These are phyloP conservation scores for Drepanosiphum platanoidis DNA, from an alignment of 2,888 invertebrate genomes.

Conservation along the genomic window DNA sequence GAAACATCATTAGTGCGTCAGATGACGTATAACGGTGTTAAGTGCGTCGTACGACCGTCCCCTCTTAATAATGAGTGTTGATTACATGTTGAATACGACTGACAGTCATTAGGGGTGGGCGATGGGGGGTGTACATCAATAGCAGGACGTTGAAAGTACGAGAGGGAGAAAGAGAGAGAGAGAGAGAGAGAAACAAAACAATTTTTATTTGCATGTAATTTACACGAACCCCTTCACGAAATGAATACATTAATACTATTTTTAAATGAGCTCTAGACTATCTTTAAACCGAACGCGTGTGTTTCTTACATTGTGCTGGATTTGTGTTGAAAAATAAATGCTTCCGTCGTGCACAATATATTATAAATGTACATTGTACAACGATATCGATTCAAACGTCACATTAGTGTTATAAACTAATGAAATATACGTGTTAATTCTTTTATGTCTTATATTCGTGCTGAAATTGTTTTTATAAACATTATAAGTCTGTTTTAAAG, in stretches of 20 bases:
- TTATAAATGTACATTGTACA: too few relatives aligned
- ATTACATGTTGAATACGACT: conserved; percentile 38
- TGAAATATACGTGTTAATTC: too few relatives aligned
- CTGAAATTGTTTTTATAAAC: too few relatives aligned
- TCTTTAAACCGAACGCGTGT: too few relatives aligned
- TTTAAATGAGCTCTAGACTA: neutral
- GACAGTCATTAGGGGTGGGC: conserved; percentile 1
- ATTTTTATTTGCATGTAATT: conserved; percentile 27
- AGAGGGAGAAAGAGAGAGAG: neutral
- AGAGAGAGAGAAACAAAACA: neutral
- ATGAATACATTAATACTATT: conserved; percentile 9
- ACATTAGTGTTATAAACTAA: too few relatives aligned
- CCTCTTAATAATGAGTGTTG: conserved; percentile 35
- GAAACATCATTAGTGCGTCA: conserved; percentile 1
- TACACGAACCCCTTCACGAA: neutral
- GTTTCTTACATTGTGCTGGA: neutral
- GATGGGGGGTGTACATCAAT: neutral
- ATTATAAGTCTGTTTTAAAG: too few relatives aligned
- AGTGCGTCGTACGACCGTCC: neutral
- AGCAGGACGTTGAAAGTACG: neutral
- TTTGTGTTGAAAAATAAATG: neutral
- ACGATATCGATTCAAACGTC: too few relatives aligned
- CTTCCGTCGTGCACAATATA: too few relatives aligned
- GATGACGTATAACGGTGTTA: neutral
- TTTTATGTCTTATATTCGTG: too few relatives aligned